Evolutionary conservation across 2,888 invertebrate species (phyloP), one percentile per base, ranked within the genome.

Genomic region (Cactoblastis cactorum): DNA sequence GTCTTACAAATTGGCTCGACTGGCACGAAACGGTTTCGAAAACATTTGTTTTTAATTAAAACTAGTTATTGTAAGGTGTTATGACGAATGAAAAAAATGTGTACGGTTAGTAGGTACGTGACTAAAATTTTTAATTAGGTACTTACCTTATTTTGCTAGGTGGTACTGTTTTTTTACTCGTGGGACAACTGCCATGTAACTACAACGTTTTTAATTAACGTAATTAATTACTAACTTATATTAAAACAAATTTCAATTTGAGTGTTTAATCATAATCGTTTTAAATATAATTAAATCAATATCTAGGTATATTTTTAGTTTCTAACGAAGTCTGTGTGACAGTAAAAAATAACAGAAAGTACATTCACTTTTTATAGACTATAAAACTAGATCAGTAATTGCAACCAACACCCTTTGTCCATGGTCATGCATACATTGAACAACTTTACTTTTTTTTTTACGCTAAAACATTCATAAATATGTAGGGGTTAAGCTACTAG

Each of bases 361-460:
- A 15, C 11, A 17, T 15, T 43, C 1, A 43, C 9, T 28, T 43
- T 28, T 43, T 32, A 43, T 32, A 6, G 28, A 0, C 28, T 28
- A 28, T 24, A n/a, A 17, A 43, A 43, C 43, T 43, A 28, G 28
- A 43, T 3, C 53, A 59, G 63, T 55, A 61, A 65, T 61, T 56
- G 47, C 52, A 57, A 54, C 61, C 61, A 59, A 56, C 67, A 73
- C 74, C 77, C 74, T 76, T 64, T 63, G 58, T 68, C 59, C 79
- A 72, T 81, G 81, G 50, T 73, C 48, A 52, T 65, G 77, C 81
- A 83, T 80, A 59, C 57, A 67, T 63, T 67, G 53, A 56, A 62
- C 63, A 58, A 68, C 74, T 82, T 74, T 61, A 61, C 51, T 50
- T 57, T 57, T 61, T 57, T 61, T 58, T 58, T 68, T 63, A 66